Conservation (phyloP, 2,113 vertebrate genomes). For the Dendropsophus ebraccatus region DNA sequence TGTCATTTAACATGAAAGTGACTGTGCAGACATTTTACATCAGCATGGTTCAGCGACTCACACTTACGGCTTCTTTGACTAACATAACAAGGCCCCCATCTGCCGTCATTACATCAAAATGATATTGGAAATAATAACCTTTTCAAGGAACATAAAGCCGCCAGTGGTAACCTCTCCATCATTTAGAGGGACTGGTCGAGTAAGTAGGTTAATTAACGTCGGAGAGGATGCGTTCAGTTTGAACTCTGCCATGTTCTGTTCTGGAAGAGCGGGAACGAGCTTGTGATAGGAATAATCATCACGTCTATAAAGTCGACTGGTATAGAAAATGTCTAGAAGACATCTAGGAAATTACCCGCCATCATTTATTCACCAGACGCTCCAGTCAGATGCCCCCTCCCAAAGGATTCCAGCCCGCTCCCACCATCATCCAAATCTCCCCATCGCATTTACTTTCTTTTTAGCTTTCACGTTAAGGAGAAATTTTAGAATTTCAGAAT, state of each 20-base stretch:
- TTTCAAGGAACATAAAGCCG: slow-evolving; percentile 48
- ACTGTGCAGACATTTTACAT: slow-evolving; percentile 34
- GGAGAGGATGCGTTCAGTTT: slow-evolving; percentile 12
- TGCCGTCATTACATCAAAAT: slow-evolving; percentile 40
- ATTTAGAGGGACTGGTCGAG: slow-evolving; percentile 36
- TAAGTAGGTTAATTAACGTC: slow-evolving; percentile 39
- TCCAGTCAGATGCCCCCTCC: background rate
- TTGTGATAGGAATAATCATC: slow-evolving; percentile 18
- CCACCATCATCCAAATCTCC: no score
- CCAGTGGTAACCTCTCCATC: slow-evolving; percentile 23
- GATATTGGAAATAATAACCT: slow-evolving; percentile 52
- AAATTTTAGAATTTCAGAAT: no score
- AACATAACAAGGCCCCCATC: slow-evolving; percentile 54
- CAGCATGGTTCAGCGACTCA: slow-evolving; percentile 39
- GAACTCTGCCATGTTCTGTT: slow-evolving; percentile 19
- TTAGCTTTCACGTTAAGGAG: no score
- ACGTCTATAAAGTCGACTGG: background rate
- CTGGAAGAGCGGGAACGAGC: slow-evolving; percentile 20
- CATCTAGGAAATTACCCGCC: background rate
- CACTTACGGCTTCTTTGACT: slow-evolving; percentile 44
- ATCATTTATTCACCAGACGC: background rate
- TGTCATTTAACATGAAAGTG: slow-evolving; percentile 51
- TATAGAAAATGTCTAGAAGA: background rate
- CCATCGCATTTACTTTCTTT: no score
- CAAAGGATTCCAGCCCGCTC: no score